Base-by-base conservation (phyloP, 2,113 vertebrate genomes). In the Dunckerocampus dactyliophorus region DNA sequence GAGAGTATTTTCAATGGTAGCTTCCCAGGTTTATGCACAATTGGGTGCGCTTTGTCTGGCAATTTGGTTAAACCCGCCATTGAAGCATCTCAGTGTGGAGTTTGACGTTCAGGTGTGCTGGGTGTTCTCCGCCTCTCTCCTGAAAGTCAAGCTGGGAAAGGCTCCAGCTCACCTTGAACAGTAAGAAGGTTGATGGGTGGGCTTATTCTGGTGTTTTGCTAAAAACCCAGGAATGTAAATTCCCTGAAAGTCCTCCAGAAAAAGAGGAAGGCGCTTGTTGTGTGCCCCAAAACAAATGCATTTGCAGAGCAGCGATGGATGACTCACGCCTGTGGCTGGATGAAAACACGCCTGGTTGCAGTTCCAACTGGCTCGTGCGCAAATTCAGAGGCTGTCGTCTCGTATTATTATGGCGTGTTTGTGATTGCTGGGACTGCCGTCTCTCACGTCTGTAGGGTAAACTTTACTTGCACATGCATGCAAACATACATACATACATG, bases 281-380 rank as follows among this genome's bases (percentile, higher is more conserved):
- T 55, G 31, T 19, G 17, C 6, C n/a, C 31, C 37, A 8, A 56
- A 69, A 43, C 34, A 56, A 49, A 39, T 24, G 34, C 43, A 34
- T 53, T 49, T 28, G 22, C n/a, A 55, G 48, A 46, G 45, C 45
- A 15, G 55, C 24, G 52, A 16, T 46, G 34, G 69, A 69, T 69
- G 62, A 67, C 22, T 70, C 28, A 52, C 57, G 79, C 79, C 78
- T 51, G 59, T 58, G 70, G 77, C 67, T 55, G 47, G 59, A 82
- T 79, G n/a, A 82, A 66, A 60, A 58, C 72, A 78, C 48, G 80
- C 82, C 39, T 82, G 75, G 81, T 72, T 82, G 75, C 65, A 76
- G 66, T 57, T 52, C 4, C 49, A 64, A 80, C 77, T 69, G 74
- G 74, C 71, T 72, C 24, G 24, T 28, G 24, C 24, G 5, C 24